Evolutionary conservation across 2,888 invertebrate genomes (phyloP).

Genomic region (Polydrusus tereticollis): DNA sequence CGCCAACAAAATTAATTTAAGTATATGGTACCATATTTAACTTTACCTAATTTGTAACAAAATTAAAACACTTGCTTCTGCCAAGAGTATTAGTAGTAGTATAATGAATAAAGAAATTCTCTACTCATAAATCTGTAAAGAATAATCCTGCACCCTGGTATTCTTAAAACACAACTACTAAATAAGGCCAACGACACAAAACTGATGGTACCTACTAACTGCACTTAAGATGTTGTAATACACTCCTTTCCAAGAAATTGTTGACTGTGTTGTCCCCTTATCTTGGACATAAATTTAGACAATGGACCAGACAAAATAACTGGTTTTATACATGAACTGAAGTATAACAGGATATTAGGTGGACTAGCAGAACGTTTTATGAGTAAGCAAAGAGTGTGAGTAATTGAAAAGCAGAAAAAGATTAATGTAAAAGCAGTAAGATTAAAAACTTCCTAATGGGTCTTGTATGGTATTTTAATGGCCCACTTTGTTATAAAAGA

Average conservation of each 20-base stretch:
- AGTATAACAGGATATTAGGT: background rate
- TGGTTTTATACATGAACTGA: background rate
- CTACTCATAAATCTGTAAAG: no score
- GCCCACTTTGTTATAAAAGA: background rate
- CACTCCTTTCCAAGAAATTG: conserved; percentile 12
- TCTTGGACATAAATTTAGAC: conserved; percentile 4
- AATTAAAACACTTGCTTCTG: background rate
- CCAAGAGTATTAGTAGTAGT: no score
- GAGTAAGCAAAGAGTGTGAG: conserved; percentile 25
- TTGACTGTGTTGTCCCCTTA: background rate
- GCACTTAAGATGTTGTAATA: conserved; percentile 12
- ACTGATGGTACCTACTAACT: conserved; percentile 14
- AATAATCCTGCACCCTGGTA: no score
- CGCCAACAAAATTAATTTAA: background rate
- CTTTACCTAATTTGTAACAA: background rate
- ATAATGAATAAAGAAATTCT: no score
- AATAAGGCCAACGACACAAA: conserved; percentile 1
- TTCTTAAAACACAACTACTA: background rate
- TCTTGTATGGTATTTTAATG: background rate
- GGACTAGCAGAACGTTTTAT: conserved; percentile 16
- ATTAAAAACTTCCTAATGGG: background rate
- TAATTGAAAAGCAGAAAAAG: conserved; percentile 18
- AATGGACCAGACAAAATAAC: conserved; percentile 8
- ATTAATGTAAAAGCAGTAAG: conserved; percentile 2
- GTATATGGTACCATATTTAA: background rate